Base-by-base conservation (phyloP, 2,113 vertebrate genomes). In the Apeltes quadracus region DNA sequence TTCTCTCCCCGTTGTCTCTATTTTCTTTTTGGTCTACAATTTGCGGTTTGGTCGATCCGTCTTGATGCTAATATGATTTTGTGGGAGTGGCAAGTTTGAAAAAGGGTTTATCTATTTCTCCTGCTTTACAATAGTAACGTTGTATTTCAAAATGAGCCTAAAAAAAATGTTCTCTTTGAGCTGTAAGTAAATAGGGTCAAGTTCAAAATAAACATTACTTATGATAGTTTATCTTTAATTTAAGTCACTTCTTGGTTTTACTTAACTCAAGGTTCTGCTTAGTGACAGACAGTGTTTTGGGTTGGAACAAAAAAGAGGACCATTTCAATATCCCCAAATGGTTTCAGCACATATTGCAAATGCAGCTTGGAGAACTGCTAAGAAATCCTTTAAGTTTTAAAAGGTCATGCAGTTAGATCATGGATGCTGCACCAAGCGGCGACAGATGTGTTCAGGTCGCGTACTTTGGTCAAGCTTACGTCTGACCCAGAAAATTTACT, bases 401-500 rank as follows among this genome's bases (percentile, higher is more conserved):
- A 85, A 90, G 83, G 84, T 91, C 83, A 63, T 20, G 9, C 6
- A 63, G 76, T 85, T 81, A 84, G 81, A 86, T 89, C 84, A 61
- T 70, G 67, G 50, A 44, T 9, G 18, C 75, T 15, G 56, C 75
- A 59, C 59, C 48, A 78, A 83, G 83, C 48, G 62, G 66, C 22
- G 84, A 85, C 90, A 91, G 90, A 90, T 92, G 88, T 81, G 86
- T 80, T 81, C 82, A 69, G 87, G 91, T 87, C 84, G 66, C 38
- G 72, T 81, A 55, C 88, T 89, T 82, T 64, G 73, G 48, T 78
- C 12, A 34, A 70, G 84, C 78, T 78, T 82, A 79, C 51, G 62
- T 77, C 71, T 88, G 84, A 88, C 86, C 87, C 78, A 76, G 85
- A 85, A 85, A 90, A 88, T 85, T 71, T 78, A 78, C 81, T 23